These are phyloP conservation scores for Peromyscus eremicus DNA, from an alignment of 2,797 vertebrate genomes.

Conservation along the genomic window DNA sequence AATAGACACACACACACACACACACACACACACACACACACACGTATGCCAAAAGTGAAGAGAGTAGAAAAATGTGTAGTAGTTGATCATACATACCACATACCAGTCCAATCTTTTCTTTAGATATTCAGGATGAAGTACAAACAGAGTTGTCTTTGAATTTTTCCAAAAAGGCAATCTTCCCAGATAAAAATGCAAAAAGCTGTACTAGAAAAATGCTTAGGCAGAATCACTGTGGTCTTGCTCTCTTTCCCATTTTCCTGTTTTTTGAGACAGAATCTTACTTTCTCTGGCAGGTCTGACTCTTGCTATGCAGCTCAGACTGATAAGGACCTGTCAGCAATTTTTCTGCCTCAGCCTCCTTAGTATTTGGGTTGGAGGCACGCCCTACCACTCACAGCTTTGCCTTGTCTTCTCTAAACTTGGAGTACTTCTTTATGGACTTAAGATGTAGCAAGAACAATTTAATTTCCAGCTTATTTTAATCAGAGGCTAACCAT, in stretches of 20 bases:
- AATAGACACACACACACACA: not conserved
- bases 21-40: not conserved
- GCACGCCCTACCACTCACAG: not conserved
- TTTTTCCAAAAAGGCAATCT: not conserved
- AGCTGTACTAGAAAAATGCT: not conserved
- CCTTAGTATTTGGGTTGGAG: not conserved
- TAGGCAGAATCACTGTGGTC: not conserved
- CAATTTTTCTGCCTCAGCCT: not conserved
- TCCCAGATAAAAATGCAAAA: slow-evolving; percentile 58
- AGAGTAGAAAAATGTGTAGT: not conserved
- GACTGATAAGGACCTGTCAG: not conserved
- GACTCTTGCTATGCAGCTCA: not conserved
- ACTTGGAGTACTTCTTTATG: slow-evolving; percentile 19
- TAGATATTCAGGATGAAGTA: slow-evolving; percentile 36
- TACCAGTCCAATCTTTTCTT: not conserved
- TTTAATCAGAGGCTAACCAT: slow-evolving; percentile 23
- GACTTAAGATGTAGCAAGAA: not conserved
- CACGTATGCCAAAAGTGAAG: not conserved
- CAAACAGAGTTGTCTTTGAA: not conserved
- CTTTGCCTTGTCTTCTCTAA: slow-evolving; percentile 3
- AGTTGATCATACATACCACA: not conserved
- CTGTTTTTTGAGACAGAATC: not conserved
- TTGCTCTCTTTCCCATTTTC: not conserved
- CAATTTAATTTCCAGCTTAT: slow-evolving; percentile 12
- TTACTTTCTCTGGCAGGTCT: not conserved